Evolutionary conservation across 2,797 vertebrate genomes (phyloP).

Genomic region (Rhincodon typus): DNA sequence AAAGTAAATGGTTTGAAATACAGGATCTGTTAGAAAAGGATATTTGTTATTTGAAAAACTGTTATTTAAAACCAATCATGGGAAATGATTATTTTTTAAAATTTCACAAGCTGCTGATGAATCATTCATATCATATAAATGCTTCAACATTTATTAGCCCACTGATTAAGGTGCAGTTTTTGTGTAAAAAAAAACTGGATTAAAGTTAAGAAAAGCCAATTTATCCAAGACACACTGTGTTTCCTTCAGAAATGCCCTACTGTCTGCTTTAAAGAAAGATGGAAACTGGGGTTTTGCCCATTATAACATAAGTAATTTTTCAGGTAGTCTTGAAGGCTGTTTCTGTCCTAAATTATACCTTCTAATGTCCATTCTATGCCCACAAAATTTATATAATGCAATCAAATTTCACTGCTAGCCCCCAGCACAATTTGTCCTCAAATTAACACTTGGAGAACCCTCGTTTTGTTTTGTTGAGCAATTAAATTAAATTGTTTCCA

Average conservation of each 20-base stretch:
- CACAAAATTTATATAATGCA: neutral
- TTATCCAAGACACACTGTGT: neutral
- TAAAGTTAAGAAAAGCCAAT: neutral
- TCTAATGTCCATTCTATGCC: no score
- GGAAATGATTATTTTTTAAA: neutral
- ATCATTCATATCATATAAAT: neutral
- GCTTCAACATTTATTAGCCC: neutral
- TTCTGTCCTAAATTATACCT: neutral
- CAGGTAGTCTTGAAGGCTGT: neutral
- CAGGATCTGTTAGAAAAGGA: neutral
- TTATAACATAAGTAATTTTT: neutral
- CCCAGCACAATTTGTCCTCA: neutral
- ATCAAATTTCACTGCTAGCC: neutral
- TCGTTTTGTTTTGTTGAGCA: neutral
- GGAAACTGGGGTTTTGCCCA: neutral
- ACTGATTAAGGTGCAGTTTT: neutral
- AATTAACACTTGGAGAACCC: neutral
- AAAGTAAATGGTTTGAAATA: neutral
- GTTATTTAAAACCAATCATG: neutral
- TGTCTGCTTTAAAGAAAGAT: neutral
- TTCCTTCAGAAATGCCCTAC: neutral
- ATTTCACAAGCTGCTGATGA: neutral
- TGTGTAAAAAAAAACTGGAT: neutral
- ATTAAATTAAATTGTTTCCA: neutral
- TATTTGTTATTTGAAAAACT: neutral